A percentile compares a stretch with the other conserved stretches of the same genome.
Evolutionary conservation across 2,888 invertebrate species (phyloP).

Genomic region (Alsophila aescularia): DNA sequence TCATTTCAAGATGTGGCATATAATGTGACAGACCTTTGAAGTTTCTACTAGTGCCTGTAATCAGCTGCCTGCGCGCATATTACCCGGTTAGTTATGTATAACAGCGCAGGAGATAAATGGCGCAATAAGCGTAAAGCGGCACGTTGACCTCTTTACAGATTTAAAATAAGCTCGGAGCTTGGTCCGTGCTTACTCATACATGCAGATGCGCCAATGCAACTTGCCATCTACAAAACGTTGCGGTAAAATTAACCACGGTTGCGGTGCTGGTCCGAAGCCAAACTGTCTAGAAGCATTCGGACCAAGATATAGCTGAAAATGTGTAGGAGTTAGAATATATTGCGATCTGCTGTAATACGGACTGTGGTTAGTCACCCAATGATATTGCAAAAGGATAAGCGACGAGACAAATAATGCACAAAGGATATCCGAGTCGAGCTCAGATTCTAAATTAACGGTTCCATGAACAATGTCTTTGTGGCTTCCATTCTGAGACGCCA

Average conservation of each 20-base stretch:
- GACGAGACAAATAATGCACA: background rate
- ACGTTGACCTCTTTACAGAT: slow-evolving; percentile 51
- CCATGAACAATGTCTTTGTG: slow-evolving; percentile 23
- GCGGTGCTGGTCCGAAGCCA: slow-evolving; percentile 43
- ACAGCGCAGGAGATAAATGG: slow-evolving; percentile 25
- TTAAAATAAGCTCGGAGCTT: slow-evolving; percentile 58
- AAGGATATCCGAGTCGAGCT: background rate
- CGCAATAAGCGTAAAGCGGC: slow-evolving; percentile 38
- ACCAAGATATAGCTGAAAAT: slow-evolving; percentile 5
- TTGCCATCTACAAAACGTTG: slow-evolving; percentile 50
- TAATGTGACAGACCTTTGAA: slow-evolving; percentile 21
- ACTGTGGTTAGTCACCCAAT: slow-evolving; percentile 1
- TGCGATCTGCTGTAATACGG: background rate
- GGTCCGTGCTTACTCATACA: slow-evolving; percentile 62
- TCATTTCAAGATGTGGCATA: background rate
- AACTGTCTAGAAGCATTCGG: slow-evolving; percentile 25
- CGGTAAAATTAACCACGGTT: slow-evolving; percentile 59
- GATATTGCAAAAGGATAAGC: background rate
- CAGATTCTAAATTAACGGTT: background rate
- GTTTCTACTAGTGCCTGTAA: slow-evolving; percentile 19
- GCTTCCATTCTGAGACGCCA: slow-evolving; percentile 33
- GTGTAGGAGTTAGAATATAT: background rate
- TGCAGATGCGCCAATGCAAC: slow-evolving; percentile 56
- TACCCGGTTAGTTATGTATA: slow-evolving; percentile 14
- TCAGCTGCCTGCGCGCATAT: slow-evolving; percentile 13